Evolutionary conservation across 2,888 invertebrate species (phyloP).

Genomic region (Tethea ocularis): DNA sequence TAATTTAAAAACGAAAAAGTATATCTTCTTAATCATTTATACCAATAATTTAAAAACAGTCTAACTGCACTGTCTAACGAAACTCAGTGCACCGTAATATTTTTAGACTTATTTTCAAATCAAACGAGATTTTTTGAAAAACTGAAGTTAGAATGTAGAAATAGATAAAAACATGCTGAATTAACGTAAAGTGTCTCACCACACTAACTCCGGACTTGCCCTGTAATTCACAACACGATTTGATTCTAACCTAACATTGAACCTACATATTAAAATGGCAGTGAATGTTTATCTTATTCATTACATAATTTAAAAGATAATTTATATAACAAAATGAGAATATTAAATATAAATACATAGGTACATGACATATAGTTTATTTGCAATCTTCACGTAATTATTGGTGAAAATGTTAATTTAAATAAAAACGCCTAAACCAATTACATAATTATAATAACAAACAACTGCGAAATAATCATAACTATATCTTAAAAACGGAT

Average conservation of each 20-base stretch:
- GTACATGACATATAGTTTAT: slow-evolving; percentile 26
- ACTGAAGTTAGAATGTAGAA: slow-evolving; percentile 15
- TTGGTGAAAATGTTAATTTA: neutral
- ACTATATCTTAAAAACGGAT: too few species aligned
- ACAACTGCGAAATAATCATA: too few species aligned
- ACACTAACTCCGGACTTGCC: slow-evolving; percentile 70
- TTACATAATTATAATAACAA: too few species aligned
- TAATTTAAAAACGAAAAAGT: too few species aligned
- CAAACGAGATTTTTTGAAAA: too few species aligned
- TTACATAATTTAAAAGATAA: slow-evolving; percentile 13
- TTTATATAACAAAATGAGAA: slow-evolving; percentile 25
- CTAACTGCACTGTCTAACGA: too few species aligned
- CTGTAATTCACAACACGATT: slow-evolving; percentile 70
- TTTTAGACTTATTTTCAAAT: too few species aligned
- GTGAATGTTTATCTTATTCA: slow-evolving; percentile 28
- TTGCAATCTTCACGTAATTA: slow-evolving; percentile 28
- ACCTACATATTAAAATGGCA: slow-evolving; percentile 34
- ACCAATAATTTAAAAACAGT: too few species aligned
- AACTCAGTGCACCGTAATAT: too few species aligned
- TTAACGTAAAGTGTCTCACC: slow-evolving; percentile 70
- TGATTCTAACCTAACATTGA: slow-evolving; percentile 47
- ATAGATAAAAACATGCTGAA: slow-evolving; percentile 61
- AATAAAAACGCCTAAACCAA: neutral
- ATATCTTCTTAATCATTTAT: too few species aligned
- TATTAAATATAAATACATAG: slow-evolving; percentile 25